phyloP scores from a whole-genome alignment of 2,888 invertebrate genomes.

The Trypoxylon attenuatum region DNA sequence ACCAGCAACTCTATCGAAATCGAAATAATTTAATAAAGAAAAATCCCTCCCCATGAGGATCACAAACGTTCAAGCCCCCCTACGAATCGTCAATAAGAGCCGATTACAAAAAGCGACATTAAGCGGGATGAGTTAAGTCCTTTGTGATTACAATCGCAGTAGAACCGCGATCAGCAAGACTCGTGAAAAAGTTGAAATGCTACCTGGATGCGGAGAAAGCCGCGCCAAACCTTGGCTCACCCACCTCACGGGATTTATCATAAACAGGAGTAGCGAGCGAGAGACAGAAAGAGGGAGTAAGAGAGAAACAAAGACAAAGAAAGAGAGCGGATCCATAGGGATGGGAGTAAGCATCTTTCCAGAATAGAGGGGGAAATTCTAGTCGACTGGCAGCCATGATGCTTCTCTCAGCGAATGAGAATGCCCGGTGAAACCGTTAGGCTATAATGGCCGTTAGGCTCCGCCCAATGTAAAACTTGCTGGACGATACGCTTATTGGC shows the following conservation, averaged over 20 bases:
- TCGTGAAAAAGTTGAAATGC: conserved; percentile 1
- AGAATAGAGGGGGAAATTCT: conserved; percentile 49
- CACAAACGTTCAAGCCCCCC: no score
- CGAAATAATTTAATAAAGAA: no score
- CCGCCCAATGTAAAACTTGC: conserved; percentile 68
- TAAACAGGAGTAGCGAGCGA: conserved; percentile 9
- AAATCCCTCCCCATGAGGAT: no score
- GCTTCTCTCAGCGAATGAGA: conserved; percentile 62
- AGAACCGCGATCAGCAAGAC: background rate
- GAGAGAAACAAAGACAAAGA: conserved; percentile 9
- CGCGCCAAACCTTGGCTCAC: conserved; percentile 11
- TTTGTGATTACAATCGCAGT: no score
- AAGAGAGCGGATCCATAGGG: conserved; percentile 27
- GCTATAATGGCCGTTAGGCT: conserved; percentile 72
- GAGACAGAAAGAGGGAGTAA: background rate
- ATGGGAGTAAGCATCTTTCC: conserved; percentile 26
- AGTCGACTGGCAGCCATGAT: conserved; percentile 70
- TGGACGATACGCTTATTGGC: conserved; percentile 70
- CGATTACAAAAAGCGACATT: no score
- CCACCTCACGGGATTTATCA: conserved; percentile 16
- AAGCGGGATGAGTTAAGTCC: no score
- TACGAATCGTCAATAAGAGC: no score
- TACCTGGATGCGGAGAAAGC: conserved; percentile 19
- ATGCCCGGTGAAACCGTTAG: conserved; percentile 55
- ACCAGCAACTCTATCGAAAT: no score